These are phyloP conservation scores for Drosophila parvula DNA, from an alignment of 1,140 invertebrate species.

Conservation along the genomic window DNA sequence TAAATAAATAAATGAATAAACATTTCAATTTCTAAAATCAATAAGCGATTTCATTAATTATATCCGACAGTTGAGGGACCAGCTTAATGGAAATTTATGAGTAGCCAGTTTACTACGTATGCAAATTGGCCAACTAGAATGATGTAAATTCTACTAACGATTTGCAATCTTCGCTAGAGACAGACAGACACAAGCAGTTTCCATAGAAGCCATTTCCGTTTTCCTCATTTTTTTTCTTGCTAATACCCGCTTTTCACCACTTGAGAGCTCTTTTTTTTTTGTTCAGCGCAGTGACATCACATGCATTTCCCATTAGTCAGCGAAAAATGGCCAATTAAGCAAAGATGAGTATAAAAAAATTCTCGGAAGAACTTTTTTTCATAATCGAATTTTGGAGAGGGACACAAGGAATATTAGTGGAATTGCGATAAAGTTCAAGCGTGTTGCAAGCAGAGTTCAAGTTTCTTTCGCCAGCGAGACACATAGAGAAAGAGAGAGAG, in stretches of 20 bases:
- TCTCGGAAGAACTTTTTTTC: constrained; percentile 38
- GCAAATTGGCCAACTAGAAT: constrained; percentile 35
- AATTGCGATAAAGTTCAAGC: constrained; percentile 55
- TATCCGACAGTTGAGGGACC: neutral
- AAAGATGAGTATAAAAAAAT: constrained; percentile 30
- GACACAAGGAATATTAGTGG: constrained; percentile 10
- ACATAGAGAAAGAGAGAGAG: neutral
- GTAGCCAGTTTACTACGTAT: constrained; percentile 4
- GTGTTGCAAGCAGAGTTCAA: constrained; percentile 63
- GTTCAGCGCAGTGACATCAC: constrained; percentile 52
- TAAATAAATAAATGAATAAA: neutral
- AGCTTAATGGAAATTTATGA: constrained; percentile 11
- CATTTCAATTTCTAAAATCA: neutral
- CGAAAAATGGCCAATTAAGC: constrained; percentile 50
- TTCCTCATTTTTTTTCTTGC: constrained; percentile 3
- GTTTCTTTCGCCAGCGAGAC: constrained; percentile 35
- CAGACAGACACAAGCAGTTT: neutral
- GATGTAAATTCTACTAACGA: constrained; percentile 36
- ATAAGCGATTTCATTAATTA: neutral
- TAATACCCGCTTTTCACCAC: neutral
- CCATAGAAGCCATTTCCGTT: constrained; percentile 30
- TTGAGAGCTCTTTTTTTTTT: constrained; percentile 24
- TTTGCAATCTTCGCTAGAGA: constrained; percentile 14
- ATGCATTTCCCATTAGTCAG: constrained; percentile 64
- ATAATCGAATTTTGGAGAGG: constrained; percentile 28